These are phyloP conservation scores for Acleris holmiana DNA, from an alignment of 2,888 invertebrate genomes.

Conservation along the genomic window DNA sequence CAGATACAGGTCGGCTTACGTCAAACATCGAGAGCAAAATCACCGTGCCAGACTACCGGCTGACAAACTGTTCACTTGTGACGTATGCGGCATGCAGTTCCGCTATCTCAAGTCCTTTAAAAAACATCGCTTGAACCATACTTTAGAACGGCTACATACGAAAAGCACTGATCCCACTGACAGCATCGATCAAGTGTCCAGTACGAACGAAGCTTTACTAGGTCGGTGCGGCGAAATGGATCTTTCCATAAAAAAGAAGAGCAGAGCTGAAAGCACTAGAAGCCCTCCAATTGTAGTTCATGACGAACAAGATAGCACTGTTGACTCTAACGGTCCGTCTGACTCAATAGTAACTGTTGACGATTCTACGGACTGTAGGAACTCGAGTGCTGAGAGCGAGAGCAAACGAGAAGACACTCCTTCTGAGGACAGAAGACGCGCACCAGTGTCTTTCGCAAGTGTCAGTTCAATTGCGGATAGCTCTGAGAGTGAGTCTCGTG, in stretches of 20 bases:
- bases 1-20: conserved; percentile 91
- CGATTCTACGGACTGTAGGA: conserved; percentile 76
- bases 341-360: conserved; percentile 78
- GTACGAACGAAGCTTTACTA: conserved; percentile 87
- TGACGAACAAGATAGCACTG: conserved; percentile 88
- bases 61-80: conserved; percentile 95
- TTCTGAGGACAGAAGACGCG: conserved; percentile 61
- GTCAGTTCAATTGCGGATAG: conserved; percentile 82
- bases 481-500: conserved; percentile 78
- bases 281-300: conserved; percentile 81
- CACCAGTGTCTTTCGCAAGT: conserved; percentile 80
- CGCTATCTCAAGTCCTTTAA: conserved; percentile 95
- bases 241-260: conserved; percentile 81
- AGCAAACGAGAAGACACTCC: conserved; percentile 62
- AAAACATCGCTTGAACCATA: conserved; percentile 94
- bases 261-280: conserved; percentile 67
- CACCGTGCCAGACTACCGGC: conserved; percentile 94
- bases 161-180: conserved; percentile 83
- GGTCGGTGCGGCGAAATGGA: conserved; percentile 84
- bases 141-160: conserved; percentile 91
- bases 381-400: conserved; percentile 72
- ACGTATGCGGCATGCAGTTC: conserved; percentile 96
- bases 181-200: conserved; percentile 87
- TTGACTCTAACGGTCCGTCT: conserved; percentile 86
- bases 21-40: conserved; percentile 92